Evolutionary conservation across 2,797 vertebrate species (phyloP).

Genomic region (Heterohyrax brucei): DNA sequence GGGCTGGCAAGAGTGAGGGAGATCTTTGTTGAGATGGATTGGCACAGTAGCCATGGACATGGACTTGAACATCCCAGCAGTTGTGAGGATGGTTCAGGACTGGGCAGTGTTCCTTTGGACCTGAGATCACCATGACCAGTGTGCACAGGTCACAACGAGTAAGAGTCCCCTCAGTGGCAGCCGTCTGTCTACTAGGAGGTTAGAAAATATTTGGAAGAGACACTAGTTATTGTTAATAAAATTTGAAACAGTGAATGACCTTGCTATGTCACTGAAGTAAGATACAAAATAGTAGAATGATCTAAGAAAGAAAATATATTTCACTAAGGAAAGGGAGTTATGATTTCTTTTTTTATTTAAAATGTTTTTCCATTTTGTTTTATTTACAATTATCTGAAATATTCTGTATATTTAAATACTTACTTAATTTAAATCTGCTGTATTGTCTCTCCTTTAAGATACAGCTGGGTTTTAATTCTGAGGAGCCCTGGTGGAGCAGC

Average conservation of each 20-base stretch:
- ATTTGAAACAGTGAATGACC: constrained; percentile 24
- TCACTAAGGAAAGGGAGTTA: constrained; percentile 40
- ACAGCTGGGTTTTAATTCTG: no score
- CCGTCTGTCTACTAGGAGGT: background rate
- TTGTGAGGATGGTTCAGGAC: no score
- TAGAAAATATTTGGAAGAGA: constrained; percentile 25
- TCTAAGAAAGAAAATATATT: constrained; percentile 45
- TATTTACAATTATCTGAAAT: constrained; percentile 49
- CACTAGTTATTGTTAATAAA: constrained; percentile 40
- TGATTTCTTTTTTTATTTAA: constrained; percentile 19
- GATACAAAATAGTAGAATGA: constrained; percentile 22
- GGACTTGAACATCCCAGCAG: no score
- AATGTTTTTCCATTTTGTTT: constrained; percentile 10
- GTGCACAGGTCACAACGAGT: no score
- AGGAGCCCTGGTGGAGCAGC: no score
- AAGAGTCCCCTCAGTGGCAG: no score
- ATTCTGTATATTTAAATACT: constrained; percentile 45
- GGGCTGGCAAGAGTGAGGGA: no score
- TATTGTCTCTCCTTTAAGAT: constrained; percentile 50
- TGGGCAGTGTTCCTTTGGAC: no score
- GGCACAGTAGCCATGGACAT: no score
- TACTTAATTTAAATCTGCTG: constrained; percentile 44
- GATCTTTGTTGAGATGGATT: no score
- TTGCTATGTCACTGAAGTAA: background rate
- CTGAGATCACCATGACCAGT: no score